Conservation (phyloP, 2,888 invertebrate genomes). For the Euspilapteryx auroguttella region DNA sequence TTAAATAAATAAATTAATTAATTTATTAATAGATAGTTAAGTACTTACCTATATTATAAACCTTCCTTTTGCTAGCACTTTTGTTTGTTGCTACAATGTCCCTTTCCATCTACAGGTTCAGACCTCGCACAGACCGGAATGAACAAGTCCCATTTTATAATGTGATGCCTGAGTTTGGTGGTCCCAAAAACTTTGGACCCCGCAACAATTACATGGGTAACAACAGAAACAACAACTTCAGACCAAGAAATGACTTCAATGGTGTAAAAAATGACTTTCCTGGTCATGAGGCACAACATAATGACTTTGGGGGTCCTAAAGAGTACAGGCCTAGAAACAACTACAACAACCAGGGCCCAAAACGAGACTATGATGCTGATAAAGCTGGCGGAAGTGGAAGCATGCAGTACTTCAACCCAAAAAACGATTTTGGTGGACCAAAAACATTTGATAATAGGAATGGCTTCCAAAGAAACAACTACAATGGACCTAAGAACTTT, state of each 20-base stretch:
- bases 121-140: constrained; percentile 65
- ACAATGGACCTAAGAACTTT: constrained; percentile 31
- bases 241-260: constrained; percentile 51
- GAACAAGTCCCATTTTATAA: constrained; percentile 60
- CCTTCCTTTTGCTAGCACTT: too few relatives aligned
- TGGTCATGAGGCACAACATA: constrained; percentile 33
- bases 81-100: too few relatives aligned
- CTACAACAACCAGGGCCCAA: constrained; percentile 32
- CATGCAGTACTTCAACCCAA: constrained; percentile 47
- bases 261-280: constrained; percentile 45
- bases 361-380: constrained; percentile 38
- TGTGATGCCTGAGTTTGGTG: constrained; percentile 47
- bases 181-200: constrained; percentile 50
- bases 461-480: constrained; percentile 27
- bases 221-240: constrained; percentile 37
- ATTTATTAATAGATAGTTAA: too few relatives aligned
- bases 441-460: constrained; percentile 21
- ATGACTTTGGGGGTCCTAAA: constrained; percentile 52
- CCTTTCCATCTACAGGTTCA: constrained; percentile 53
- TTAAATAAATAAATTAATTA: too few relatives aligned
- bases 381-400: constrained; percentile 28
- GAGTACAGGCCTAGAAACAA: constrained; percentile 43
- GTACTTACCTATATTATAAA: too few relatives aligned
- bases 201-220: constrained; percentile 28
- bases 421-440: constrained; percentile 51